phyloP scores from a whole-genome alignment of 2,888 invertebrate species.

The Pasiphila rectangulata region DNA sequence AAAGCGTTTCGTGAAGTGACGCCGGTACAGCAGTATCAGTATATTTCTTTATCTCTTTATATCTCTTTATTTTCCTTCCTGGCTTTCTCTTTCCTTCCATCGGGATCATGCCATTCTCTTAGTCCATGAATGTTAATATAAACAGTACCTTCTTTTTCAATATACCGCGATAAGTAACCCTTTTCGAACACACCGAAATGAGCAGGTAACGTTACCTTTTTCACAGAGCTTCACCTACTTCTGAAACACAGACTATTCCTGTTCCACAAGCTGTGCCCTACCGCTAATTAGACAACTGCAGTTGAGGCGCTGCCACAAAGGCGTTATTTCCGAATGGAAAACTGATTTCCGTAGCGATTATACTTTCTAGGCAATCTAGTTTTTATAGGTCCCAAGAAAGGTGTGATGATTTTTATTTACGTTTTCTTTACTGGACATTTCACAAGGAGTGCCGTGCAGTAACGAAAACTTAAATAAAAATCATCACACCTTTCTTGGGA shows the following conservation, averaged over 20 bases:
- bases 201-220: conserved; percentile 7
- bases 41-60: too few species aligned
- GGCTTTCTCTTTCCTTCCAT: too few species aligned
- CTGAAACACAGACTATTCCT: neutral
- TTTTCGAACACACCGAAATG: conserved; percentile 7
- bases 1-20: too few species aligned
- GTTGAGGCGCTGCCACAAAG: conserved; percentile 13
- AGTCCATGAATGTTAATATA: too few species aligned
- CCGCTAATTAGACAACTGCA: conserved; percentile 18
- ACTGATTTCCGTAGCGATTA: conserved; percentile 10
- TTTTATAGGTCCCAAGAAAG: neutral
- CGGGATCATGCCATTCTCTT: too few species aligned
- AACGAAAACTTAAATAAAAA: too few species aligned
- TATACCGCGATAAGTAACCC: neutral
- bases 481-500: too few species aligned
- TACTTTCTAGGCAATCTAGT: neutral
- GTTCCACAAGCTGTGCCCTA: neutral
- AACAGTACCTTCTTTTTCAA: too few species aligned
- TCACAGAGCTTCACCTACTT: conserved; percentile 2
- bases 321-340: conserved; percentile 14
- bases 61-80: too few species aligned
- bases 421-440: too few species aligned
- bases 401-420: neutral
- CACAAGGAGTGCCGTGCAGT: too few species aligned
- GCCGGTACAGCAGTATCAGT: too few species aligned